Evolutionary conservation across 1,140 invertebrate species (phyloP).

Genomic region (Cephus cinctus): DNA sequence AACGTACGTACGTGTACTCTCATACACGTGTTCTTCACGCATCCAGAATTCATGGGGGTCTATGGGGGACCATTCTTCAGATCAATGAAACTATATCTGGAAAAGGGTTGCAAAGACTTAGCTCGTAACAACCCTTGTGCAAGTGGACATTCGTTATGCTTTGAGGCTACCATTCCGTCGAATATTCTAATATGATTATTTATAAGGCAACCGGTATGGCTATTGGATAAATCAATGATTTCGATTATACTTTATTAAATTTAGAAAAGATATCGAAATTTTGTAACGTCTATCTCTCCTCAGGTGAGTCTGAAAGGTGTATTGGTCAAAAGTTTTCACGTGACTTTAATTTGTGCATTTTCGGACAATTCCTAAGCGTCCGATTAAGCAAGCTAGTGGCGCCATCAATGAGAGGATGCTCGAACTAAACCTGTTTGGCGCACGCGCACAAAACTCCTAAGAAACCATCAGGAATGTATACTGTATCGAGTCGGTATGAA

Average conservation of each 20-base stretch:
- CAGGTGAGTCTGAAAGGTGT: not conserved
- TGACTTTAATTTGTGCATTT: not conserved
- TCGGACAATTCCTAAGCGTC: conserved; percentile 39
- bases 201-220: too few relatives aligned
- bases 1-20: not conserved
- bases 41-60: not conserved
- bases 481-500: conserved; percentile 22
- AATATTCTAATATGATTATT: too few relatives aligned
- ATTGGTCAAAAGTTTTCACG: not conserved
- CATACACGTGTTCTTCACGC: not conserved
- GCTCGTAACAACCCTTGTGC: too few relatives aligned
- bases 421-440: conserved; percentile 24
- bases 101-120: too few relatives aligned
- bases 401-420: conserved; percentile 33
- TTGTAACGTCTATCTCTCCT: too few relatives aligned
- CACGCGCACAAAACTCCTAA: conserved; percentile 20
- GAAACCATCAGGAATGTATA: too few relatives aligned
- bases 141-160: too few relatives aligned
- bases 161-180: too few relatives aligned
- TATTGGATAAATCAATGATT: too few relatives aligned
- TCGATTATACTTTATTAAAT: too few relatives aligned
- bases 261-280: too few relatives aligned
- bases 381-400: conserved; percentile 33
- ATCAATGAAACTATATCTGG: conserved; percentile 2
- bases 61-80: not conserved